Base-by-base conservation (phyloP, 35 echinoderm and acorn worm species). In the Anneissia japonica region DNA sequence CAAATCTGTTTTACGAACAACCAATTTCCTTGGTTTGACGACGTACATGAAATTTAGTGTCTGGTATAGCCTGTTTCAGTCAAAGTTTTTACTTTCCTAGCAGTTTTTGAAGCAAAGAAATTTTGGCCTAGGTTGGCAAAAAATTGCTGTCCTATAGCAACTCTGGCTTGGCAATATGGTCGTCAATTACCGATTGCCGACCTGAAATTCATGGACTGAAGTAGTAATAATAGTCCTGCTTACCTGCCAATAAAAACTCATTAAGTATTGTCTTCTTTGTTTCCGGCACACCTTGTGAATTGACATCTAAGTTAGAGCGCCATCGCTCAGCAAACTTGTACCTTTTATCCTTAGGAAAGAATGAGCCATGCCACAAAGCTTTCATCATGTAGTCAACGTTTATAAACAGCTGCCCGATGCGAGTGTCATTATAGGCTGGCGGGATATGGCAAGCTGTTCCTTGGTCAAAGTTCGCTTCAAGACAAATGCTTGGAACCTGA, bases 321-420 rank as follows among this genome's bases (percentile, higher is more conserved):
- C 96, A 99, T 43, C 92, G 87, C 46, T 99, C 96, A 0, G 89
- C 73, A 86, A 99, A 99, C 85, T 99, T 93, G 14, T 85, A 36
- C 30, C 95, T 55, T 33, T 99, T 99, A 46, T 99, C 96, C 73
- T 90, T 91, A 0, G 96, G 96, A 74, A 93, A 94, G 76, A 94
- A 94, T 2, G 86, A 82, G 17, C 96, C 96, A 84, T 99, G 96
- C 96, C 96, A 93, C 26, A 99, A 56, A 7, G 87, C 86, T 81
- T 93, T 99, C 86, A 99, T 94, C 92, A 99, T 99, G 45, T 99
- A 93, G 84, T 99, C 96, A 19, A 97, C 84, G 46, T 93, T 87
- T 31, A 89, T 99, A 16, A 93, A 64, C 30, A 93, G 43, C 82
- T 99, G 96, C 0, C 96, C 96, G 0, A 99, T 43, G 41, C 88